Conservation (phyloP, 53 echinoderm and acorn worm genomes). For the Antedon mediterranea region DNA sequence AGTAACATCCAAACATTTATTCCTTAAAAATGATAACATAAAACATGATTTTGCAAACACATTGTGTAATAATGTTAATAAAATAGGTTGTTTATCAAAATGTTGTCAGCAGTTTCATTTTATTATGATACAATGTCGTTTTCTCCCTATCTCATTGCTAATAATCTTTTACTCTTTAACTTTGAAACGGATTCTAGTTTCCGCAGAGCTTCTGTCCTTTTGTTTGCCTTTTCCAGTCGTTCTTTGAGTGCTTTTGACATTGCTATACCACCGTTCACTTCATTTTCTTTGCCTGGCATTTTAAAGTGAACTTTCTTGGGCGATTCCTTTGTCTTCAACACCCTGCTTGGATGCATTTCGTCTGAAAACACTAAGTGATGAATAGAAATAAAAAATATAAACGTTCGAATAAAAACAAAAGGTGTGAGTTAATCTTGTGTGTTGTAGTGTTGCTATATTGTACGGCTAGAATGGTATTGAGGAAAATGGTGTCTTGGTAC, state of each 20-base stretch:
- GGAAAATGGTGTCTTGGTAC: slow-evolving; percentile 13
- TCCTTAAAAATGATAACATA: no score
- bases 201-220: slow-evolving; percentile 53
- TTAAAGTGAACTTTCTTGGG: slow-evolving; percentile 61
- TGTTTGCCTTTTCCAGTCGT: slow-evolving; percentile 75
- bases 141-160: slow-evolving; percentile 46
- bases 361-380: slow-evolving; percentile 36
- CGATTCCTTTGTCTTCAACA: slow-evolving; percentile 10
- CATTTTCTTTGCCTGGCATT: slow-evolving; percentile 61
- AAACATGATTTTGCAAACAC: no score
- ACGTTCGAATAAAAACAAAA: neutral
- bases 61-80: no score
- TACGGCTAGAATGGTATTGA: neutral
- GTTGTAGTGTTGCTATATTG: neutral
- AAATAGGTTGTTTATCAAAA: no score
- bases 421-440: neutral
- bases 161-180: slow-evolving; percentile 70
- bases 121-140: neutral
- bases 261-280: neutral
- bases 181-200: slow-evolving; percentile 58
- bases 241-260: slow-evolving; percentile 46
- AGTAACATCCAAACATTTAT: no score
- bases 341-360: slow-evolving; percentile 41
- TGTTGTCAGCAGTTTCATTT: neutral
- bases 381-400: neutral